Conservation (phyloP, 1,140 invertebrate species). For the Heliconius melpomene region DNA sequence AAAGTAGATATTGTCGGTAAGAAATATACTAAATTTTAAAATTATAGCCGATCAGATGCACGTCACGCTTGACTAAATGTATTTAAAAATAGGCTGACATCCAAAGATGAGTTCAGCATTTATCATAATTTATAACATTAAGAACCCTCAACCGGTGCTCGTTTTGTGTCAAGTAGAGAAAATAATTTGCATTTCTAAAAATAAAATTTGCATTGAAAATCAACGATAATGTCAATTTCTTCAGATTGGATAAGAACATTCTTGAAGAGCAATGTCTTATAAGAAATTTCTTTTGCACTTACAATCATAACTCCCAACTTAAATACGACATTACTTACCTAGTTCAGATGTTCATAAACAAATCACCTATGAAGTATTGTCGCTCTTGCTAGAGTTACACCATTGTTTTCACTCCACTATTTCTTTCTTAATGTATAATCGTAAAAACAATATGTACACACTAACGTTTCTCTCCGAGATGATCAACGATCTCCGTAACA, state of each 20-base stretch:
- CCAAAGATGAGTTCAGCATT: slow-evolving; percentile 25
- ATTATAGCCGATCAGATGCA: slow-evolving; percentile 17
- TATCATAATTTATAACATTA: no score
- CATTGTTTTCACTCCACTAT: slow-evolving; percentile 20
- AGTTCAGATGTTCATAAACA: slow-evolving; percentile 45
- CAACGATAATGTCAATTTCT: not conserved
- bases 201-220: not conserved
- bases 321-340: slow-evolving; percentile 33
- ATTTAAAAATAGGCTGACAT: slow-evolving; percentile 29
- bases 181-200: not conserved
- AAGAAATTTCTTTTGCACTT: no score
- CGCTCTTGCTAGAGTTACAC: slow-evolving; percentile 10
- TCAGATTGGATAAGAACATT: not conserved
- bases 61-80: slow-evolving; percentile 26
- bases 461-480: slow-evolving; percentile 32
- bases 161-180: not conserved
- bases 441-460: not conserved
- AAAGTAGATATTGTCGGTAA: not conserved
- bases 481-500: slow-evolving; percentile 48
- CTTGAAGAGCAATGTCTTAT: no score
- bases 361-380: slow-evolving; percentile 31
- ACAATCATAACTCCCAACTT: no score
- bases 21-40: slow-evolving; percentile 1
- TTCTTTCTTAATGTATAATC: slow-evolving; percentile 31
- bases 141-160: no score